A percentile compares a stretch with the other conserved stretches of the same genome.
Conservation (phyloP, 2,113 vertebrate genomes). For the Pycnonotus jocosus region DNA sequence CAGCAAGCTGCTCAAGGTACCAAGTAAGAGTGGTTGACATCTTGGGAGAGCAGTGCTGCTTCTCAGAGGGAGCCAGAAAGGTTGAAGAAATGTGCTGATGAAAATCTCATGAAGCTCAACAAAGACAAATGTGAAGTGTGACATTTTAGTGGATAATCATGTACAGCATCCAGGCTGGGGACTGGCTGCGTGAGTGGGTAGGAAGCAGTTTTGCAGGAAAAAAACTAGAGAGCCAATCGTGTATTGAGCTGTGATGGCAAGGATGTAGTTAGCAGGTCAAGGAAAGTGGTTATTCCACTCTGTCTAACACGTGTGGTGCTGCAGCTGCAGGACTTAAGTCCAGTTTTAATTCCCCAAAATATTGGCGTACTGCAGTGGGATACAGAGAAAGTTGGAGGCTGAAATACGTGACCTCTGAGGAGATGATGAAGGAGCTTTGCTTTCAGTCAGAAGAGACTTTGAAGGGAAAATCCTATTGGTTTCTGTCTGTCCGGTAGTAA, state of each 20-base stretch:
- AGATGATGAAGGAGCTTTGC: background rate
- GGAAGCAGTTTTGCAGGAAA: background rate
- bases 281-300: background rate
- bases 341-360: background rate
- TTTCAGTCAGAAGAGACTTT: background rate
- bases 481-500: background rate
- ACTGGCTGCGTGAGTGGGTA: background rate
- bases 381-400: background rate
- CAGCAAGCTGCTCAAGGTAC: background rate
- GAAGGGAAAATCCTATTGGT: background rate
- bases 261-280: background rate
- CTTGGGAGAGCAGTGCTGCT: background rate
- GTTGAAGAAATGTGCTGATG: background rate
- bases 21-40: background rate
- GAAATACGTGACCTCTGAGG: fast-evolving
- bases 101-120: background rate
- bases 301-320: background rate
- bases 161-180: background rate
- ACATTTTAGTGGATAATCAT: background rate
- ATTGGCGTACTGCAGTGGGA: background rate
- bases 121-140: background rate
- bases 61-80: background rate
- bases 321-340: background rate
- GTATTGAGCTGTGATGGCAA: background rate
- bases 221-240: fast-evolving